Percentiles rank a stretch among this genome's conserved stretches.
Evolutionary conservation across 2,113 vertebrate genomes (phyloP).

Genomic region (Cyphotilapia sp.): DNA sequence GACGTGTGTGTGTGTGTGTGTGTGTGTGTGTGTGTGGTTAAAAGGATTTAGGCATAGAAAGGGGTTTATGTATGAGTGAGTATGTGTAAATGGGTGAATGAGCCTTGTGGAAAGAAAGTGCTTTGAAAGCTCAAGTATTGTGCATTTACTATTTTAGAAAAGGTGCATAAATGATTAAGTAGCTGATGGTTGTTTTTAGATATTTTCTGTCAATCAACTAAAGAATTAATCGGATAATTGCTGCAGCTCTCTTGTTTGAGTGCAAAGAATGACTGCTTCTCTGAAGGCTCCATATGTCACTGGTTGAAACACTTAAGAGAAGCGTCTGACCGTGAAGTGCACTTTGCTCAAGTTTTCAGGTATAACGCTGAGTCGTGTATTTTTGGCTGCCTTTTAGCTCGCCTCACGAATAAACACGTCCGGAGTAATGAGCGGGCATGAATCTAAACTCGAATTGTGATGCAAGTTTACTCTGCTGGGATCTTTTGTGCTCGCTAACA

Average conservation of each 20-base stretch:
- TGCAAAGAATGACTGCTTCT: not conserved
- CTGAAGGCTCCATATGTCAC: not conserved
- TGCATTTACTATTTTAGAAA: not conserved
- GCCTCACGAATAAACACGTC: not conserved
- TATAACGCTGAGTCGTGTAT: conserved; percentile 4
- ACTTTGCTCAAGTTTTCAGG: conserved; percentile 7
- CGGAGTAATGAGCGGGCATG: not conserved
- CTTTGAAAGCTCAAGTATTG: not conserved
- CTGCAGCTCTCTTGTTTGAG: not conserved
- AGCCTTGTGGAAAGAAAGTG: not conserved
- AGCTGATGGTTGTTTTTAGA: not conserved
- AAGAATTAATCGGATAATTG: not conserved
- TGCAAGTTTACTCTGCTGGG: not conserved
- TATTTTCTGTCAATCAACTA: not conserved
- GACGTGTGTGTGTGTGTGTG: fast-evolving
- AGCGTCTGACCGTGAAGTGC: not conserved
- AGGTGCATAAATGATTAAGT: not conserved
- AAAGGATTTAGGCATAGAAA: not conserved
- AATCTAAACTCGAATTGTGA: not conserved
- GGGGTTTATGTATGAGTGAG: not conserved
- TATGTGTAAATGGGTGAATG: not conserved
- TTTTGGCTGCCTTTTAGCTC: not conserved
- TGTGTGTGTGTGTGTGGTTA: not conserved
- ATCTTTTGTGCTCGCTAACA: not conserved
- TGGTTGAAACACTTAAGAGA: not conserved